Evolutionary conservation across 2,113 vertebrate genomes (phyloP).

Genomic region (Hypocryptadius cinnamomeus): DNA sequence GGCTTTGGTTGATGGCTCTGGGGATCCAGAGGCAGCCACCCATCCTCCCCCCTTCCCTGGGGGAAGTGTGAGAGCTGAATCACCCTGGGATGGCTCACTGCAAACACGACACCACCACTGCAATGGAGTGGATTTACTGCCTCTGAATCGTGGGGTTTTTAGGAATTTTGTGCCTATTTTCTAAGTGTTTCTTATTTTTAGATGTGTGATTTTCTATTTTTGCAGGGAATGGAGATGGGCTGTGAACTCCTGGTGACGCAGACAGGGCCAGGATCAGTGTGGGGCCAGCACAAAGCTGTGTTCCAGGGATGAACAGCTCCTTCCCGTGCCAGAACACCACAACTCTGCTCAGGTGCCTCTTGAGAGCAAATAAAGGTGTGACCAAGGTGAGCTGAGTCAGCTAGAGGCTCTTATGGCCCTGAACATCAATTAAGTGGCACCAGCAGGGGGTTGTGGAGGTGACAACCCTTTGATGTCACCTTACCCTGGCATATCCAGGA

Average conservation of each 20-base stretch:
- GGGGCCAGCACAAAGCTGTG: fast-evolving
- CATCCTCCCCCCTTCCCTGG: background rate
- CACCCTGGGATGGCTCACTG: background rate
- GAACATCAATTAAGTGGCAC: background rate
- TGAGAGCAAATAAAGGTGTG: background rate
- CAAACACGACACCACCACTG: background rate
- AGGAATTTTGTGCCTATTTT: background rate
- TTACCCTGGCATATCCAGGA: background rate
- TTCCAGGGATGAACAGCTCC: background rate
- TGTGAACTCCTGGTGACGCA: background rate
- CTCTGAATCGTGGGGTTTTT: background rate
- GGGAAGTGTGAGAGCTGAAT: slow-evolving; percentile 4
- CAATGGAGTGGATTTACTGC: background rate
- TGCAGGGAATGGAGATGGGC: background rate
- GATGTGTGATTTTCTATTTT: background rate
- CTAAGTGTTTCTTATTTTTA: background rate
- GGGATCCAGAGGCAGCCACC: background rate
- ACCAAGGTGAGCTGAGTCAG: background rate
- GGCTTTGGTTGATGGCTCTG: fast-evolving
- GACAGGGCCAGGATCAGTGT: background rate
- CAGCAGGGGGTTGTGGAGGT: background rate
- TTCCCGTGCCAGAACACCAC: fast-evolving
- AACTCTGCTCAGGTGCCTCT: background rate
- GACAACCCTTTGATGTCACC: background rate
- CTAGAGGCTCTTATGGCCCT: background rate